Evolutionary conservation across 2,888 invertebrate species (phyloP).

Genomic region (Fragum whitleyi): DNA sequence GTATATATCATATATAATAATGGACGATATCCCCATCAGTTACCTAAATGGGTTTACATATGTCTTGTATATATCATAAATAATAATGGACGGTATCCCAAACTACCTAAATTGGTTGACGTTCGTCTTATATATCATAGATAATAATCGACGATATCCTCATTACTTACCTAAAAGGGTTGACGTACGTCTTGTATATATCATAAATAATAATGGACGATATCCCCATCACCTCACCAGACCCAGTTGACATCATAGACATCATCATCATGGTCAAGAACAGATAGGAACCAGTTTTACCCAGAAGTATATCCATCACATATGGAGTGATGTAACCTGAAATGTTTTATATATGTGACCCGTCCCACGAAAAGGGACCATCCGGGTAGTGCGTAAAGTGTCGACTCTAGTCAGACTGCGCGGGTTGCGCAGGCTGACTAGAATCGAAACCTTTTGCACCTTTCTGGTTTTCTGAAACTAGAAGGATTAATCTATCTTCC

Average conservation of each 20-base stretch:
- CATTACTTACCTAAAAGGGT: constrained; percentile 72
- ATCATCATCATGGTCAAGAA: constrained; percentile 76
- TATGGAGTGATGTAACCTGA: constrained; percentile 75
- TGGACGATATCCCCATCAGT: constrained; percentile 80
- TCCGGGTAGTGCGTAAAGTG: too few relatives aligned
- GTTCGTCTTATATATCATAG: constrained; percentile 48
- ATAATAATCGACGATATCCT: too few relatives aligned
- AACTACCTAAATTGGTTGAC: constrained; percentile 70
- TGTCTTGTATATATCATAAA: constrained; percentile 79
- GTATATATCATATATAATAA: constrained; percentile 78
- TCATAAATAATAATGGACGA: constrained; percentile 79
- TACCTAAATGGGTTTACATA: constrained; percentile 79
- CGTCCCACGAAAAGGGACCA: too few relatives aligned
- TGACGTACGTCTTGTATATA: constrained; percentile 79
- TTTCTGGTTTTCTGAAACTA: too few relatives aligned
- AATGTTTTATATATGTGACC: too few relatives aligned
- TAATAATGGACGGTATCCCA: constrained; percentile 78
- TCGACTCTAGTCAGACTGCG: too few relatives aligned
- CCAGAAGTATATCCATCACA: constrained; percentile 70
- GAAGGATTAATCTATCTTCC: too few relatives aligned
- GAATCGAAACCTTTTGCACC: too few relatives aligned
- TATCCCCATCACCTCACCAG: constrained; percentile 81
- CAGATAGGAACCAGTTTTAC: constrained; percentile 69
- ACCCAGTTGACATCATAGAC: constrained; percentile 67
- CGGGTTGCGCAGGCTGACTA: too few relatives aligned